Evolutionary conservation across 1,140 invertebrate genomes (phyloP).

Genomic region (Apis mellifera): DNA sequence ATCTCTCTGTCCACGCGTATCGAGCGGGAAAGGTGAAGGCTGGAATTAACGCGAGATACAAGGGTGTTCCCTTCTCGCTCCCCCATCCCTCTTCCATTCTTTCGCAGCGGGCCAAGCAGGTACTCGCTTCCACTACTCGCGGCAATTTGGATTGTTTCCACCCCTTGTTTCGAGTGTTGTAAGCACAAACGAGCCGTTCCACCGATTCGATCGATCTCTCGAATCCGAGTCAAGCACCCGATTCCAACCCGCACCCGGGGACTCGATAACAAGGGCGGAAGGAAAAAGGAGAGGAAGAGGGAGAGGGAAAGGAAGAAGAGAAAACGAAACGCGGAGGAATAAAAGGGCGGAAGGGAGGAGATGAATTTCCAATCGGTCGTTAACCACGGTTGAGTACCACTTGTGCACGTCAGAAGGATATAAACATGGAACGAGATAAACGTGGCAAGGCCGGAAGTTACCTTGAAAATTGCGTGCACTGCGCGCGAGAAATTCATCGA

Average conservation of each 20-base stretch:
- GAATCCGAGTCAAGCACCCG: slow-evolving; percentile 32
- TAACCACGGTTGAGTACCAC: slow-evolving; percentile 51
- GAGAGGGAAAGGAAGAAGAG: not conserved
- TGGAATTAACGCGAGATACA: slow-evolving; percentile 47
- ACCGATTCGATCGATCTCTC: slow-evolving; percentile 30
- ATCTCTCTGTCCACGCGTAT: slow-evolving; percentile 54
- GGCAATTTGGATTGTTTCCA: slow-evolving; percentile 20
- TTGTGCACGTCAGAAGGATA: slow-evolving; percentile 42
- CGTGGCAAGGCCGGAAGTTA: not conserved
- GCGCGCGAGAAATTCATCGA: slow-evolving; percentile 49
- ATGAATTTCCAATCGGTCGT: slow-evolving; percentile 58
- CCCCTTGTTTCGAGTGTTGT: slow-evolving; percentile 13
- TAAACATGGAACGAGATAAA: slow-evolving; percentile 50
- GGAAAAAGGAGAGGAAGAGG: no score
- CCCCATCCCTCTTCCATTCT: not conserved
- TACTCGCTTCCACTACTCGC: no score
- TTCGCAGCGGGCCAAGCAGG: no score
- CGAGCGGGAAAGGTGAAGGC: slow-evolving; percentile 39
- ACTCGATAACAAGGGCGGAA: slow-evolving; percentile 36
- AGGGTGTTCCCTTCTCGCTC: slow-evolving; percentile 8
- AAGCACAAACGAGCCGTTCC: slow-evolving; percentile 40
- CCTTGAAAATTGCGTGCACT: slow-evolving; percentile 12
- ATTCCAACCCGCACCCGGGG: not conserved
- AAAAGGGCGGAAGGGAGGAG: slow-evolving; percentile 28
- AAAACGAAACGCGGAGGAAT: slow-evolving; percentile 1